phyloP scores from a whole-genome alignment of 2,797 vertebrate genomes.

The Garrulus glandarius region DNA sequence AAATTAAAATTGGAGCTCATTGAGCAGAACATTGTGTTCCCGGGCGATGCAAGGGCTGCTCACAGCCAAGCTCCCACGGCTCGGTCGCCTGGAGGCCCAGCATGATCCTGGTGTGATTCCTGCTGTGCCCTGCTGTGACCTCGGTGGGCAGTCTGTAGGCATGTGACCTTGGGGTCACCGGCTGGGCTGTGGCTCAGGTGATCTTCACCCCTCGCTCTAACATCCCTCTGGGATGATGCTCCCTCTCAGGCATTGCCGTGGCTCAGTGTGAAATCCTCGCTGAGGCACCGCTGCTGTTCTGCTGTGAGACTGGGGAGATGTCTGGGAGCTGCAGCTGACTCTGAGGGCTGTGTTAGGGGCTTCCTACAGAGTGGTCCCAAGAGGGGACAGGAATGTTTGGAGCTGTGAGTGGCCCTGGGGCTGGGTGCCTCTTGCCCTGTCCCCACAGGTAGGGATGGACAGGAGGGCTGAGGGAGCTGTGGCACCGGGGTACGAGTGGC shows the following conservation, averaged over 20 bases:
- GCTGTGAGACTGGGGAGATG: neutral
- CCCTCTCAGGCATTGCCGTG: accelerated
- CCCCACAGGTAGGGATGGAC: accelerated
- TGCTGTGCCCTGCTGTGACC: neutral
- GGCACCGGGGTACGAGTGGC: accelerated
- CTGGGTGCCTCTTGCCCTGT: neutral
- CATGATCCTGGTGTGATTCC: neutral
- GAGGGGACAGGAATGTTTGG: neutral
- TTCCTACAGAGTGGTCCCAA: neutral
- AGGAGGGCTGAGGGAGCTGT: neutral
- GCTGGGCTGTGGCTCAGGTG: neutral
- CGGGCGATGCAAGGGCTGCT: neutral
- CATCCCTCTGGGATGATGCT: neutral
- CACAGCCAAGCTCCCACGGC: neutral
- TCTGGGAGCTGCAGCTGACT: neutral
- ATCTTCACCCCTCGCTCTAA: accelerated
- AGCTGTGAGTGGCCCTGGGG: neutral
- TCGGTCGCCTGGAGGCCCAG: accelerated
- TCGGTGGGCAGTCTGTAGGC: neutral
- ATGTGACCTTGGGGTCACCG: accelerated
- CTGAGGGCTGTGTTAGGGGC: neutral
- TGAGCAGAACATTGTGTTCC: constrained; percentile 41
- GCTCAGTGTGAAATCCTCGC: accelerated
- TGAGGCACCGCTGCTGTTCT: accelerated
- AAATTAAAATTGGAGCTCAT: constrained; percentile 37